phyloP scores from a whole-genome alignment of 2,113 vertebrate genomes.

The Hypanus sabinus region DNA sequence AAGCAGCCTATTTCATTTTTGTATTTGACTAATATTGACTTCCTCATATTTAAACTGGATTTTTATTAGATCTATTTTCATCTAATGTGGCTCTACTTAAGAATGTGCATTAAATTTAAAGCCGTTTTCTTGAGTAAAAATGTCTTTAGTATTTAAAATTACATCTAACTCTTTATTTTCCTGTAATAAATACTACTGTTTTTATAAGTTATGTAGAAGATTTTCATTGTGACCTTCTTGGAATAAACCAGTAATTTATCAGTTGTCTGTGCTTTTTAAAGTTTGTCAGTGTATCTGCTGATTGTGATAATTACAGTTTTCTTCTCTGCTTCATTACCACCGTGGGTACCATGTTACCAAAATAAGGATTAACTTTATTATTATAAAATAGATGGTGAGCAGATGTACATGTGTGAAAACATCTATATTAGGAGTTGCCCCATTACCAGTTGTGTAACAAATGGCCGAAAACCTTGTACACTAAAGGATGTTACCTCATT shows the following conservation, averaged over 20 bases:
- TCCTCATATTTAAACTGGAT: neutral
- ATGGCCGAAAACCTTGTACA: neutral
- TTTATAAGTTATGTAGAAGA: neutral
- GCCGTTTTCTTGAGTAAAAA: constrained; percentile 11
- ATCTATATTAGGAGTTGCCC: neutral
- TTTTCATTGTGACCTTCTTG: neutral
- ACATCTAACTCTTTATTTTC: neutral
- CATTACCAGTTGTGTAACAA: neutral
- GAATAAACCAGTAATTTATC: constrained; percentile 27
- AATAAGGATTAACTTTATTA: constrained; percentile 18
- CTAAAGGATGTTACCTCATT: constrained; percentile 2
- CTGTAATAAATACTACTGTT: neutral
- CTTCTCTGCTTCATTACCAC: neutral
- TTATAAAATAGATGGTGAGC: neutral
- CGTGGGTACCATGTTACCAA: neutral
- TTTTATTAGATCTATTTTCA: neutral
- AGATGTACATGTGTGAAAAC: neutral
- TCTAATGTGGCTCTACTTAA: neutral
- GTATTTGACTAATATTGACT: neutral
- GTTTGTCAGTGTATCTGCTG: constrained; percentile 1
- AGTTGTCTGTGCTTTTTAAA: neutral
- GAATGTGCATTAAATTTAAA: neutral
- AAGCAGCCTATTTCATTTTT: neutral
- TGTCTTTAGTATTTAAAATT: neutral
- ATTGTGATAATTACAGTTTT: neutral